Base-by-base conservation (phyloP, 2,888 invertebrate species). In the Caenorhabditis sp. region DNA sequence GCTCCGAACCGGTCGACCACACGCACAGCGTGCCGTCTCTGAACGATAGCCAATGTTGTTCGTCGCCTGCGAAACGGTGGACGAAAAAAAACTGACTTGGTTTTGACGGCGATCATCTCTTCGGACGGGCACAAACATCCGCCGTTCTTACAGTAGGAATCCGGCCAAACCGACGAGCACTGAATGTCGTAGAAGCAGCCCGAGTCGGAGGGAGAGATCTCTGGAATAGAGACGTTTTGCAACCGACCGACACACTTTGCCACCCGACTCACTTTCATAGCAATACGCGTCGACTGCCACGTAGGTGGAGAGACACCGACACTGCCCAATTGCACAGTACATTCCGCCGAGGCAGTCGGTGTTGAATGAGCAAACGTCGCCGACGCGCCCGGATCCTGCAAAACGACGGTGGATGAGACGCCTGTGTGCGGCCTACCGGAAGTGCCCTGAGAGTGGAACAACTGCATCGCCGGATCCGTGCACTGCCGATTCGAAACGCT, bases 331-430 rank as follows among this genome's bases (percentile, higher is more conserved):
- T 32, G 80, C 78, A 70, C 86, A 86, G 73, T 61, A 83, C 84
- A 85, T 84, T 41, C 83, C 84, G 6, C 78, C 79, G 9, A 85
- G 74, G 48, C 86, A 86, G 53, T 86, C 86, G 0, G 84, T 86
- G 66, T 86, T 86, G 75, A 83, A 83, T 0, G 79, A 71, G 56
- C 86, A 86, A 11, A 73, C 65, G 43, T 86, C 86, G 7, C 82
- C 84, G 30, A 85, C 82, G 24, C 83, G 68, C 15, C 85, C 84
- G 39, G 81, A 81, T 9, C 84, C 84, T 80, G 68, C 35, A 59
- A 53, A 45, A 45, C 45, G 13, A 32, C 22, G 20, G 32, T 26
- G 26, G 30, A 53, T 35, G 7, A 37, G 37, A n/a, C 8, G n/a
- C n/a, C n/a, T n/a, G n/a, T n/a, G n/a, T n/a, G n/a, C n/a, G n/a